Evolutionary conservation across 2,888 invertebrate genomes (phyloP), one percentile per base, ranked within the genome.

Genomic region (Diploptera punctata): DNA sequence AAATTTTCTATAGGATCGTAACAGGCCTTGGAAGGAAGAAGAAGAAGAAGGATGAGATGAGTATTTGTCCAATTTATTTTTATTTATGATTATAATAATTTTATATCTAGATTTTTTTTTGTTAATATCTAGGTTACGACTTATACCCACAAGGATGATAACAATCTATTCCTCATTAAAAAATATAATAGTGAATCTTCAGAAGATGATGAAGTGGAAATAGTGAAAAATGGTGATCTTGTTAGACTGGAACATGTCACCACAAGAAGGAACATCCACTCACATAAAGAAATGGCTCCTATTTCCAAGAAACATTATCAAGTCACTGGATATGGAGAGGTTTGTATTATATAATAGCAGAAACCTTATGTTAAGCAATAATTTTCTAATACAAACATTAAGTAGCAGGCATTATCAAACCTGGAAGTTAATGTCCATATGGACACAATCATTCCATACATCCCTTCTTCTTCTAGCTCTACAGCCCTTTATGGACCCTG

Each of bases 91-190:
- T n/a, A n/a, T n/a, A n/a, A n/a, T n/a, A n/a, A n/a, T n/a, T n/a
- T n/a, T n/a, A n/a, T n/a, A n/a, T n/a, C n/a, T n/a, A n/a, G n/a
- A n/a, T n/a, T n/a, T n/a, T n/a, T n/a, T n/a, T n/a, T n/a, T n/a
- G n/a, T n/a, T n/a, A n/a, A n/a, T 54, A 3, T 79, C 62, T 80
- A 96, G 95, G 91, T 98, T 75, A 98, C 98, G 43, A 95, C 97
- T 0, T 98, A 98, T 83, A 95, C 96, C 0, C 98, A 98, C 82
- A 98, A 98, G 84, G 98, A 98, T 82, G 95, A 95, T 75, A 98
- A 98, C 84, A 98, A 98, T 83, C 89, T 92, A 76, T 98, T 93
- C 91, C 77, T 91, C 3, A 86, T 95, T 68, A 94, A 93, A 81
- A 91, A 91, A 67, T 92, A 89, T 81, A 90, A 93, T 80, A 86